These are phyloP conservation scores for Neodiprion lecontei DNA, from an alignment of 1,140 invertebrate genomes.

Conservation along the genomic window DNA sequence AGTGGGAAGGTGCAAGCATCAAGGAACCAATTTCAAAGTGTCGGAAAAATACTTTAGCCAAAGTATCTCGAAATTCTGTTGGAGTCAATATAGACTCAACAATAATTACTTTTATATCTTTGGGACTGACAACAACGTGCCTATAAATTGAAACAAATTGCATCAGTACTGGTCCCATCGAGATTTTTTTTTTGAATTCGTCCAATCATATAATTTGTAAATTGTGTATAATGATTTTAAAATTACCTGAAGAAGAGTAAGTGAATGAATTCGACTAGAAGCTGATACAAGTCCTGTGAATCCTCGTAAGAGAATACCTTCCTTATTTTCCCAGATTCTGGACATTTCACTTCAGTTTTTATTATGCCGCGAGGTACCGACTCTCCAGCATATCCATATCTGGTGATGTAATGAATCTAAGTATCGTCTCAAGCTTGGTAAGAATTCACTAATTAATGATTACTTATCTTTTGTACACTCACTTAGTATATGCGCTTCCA, in stretches of 20 bases:
- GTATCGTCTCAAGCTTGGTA: conserved; percentile 13
- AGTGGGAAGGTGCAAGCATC: conserved; percentile 79
- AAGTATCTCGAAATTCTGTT: conserved; percentile 80
- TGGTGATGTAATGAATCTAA: conserved; percentile 54
- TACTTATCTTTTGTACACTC: conserved; percentile 43
- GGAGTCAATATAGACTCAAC: conserved; percentile 89
- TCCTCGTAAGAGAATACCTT: conserved; percentile 76
- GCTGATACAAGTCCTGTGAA: conserved; percentile 81
- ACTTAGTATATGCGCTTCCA: conserved; percentile 94
- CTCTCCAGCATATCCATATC: conserved; percentile 92
- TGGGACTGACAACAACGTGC: conserved; percentile 88
- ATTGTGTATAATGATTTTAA: not conserved
- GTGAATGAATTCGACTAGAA: conserved; percentile 89
- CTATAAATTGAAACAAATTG: conserved; percentile 59
- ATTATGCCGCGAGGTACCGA: conserved; percentile 86
- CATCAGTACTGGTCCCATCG: conserved; percentile 12
- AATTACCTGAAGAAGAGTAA: conserved; percentile 85
- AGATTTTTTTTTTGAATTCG: conserved; percentile 20
- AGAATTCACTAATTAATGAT: conserved; percentile 14
- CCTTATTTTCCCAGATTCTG: conserved; percentile 68
- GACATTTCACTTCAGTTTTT: conserved; percentile 76
- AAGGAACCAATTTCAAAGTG: conserved; percentile 85
- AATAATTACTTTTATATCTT: conserved; percentile 89
- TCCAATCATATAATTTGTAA: not conserved
- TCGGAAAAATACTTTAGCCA: conserved; percentile 90